Conservation (phyloP, 2,888 invertebrate genomes). For the Scaptomyza tumidula region DNA sequence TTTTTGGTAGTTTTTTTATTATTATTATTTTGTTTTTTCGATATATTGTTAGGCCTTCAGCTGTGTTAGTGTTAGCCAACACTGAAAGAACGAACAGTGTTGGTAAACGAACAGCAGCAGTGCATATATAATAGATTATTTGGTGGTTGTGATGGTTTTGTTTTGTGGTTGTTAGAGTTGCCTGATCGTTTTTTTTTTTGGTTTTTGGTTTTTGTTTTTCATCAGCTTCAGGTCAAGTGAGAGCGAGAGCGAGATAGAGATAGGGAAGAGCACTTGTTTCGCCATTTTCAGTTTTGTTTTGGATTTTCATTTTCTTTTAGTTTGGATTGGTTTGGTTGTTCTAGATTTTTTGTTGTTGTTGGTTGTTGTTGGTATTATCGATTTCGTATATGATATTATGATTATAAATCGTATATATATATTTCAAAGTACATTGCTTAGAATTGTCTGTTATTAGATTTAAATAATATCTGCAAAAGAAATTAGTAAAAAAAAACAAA, state of each 20-base stretch:
- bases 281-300: slow-evolving; percentile 13
- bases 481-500: slow-evolving; percentile 63
- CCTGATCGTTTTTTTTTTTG: slow-evolving; percentile 14
- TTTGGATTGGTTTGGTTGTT: not conserved
- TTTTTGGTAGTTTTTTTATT: slow-evolving; percentile 41
- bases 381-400: slow-evolving; percentile 14
- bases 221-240: slow-evolving; percentile 21
- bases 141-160: slow-evolving; percentile 19
- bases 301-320: slow-evolving; percentile 2
- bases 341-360: not conserved
- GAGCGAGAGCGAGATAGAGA: slow-evolving; percentile 11
- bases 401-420: slow-evolving; percentile 21
- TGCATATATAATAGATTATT: slow-evolving; percentile 31
- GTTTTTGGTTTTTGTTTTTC: too few species aligned
- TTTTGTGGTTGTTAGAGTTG: slow-evolving; percentile 24
- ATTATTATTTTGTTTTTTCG: slow-evolving; percentile 3
- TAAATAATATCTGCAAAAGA: slow-evolving; percentile 81
- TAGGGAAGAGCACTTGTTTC: slow-evolving; percentile 9
- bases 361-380: not conserved
- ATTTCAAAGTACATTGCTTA: slow-evolving; percentile 54
- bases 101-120: slow-evolving; percentile 40
- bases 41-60: slow-evolving; percentile 54
- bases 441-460: slow-evolving; percentile 59
- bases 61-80: slow-evolving; percentile 50
- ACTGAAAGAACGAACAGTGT: slow-evolving; percentile 39